A percentile compares a stretch with the other conserved stretches of the same genome.
phyloP scores from a whole-genome alignment of 2,888 invertebrate species.

The Disparrhopalites patrizii region DNA sequence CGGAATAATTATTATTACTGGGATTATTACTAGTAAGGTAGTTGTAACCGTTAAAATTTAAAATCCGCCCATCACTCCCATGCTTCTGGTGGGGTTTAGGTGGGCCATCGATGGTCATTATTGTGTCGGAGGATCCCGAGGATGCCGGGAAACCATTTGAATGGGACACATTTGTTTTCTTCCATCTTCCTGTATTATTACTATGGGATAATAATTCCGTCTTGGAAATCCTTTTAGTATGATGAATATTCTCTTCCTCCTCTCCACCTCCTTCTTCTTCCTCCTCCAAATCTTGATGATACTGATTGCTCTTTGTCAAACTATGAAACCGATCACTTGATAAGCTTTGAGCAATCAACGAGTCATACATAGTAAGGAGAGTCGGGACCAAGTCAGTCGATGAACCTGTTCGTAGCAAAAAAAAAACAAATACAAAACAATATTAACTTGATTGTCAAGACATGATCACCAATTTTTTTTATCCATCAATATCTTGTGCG shows the following conservation, averaged over 20 bases:
- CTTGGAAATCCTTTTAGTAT: too few relatives aligned
- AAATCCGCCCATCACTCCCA: background rate
- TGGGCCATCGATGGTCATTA: background rate
- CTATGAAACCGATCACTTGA: slow-evolving; percentile 19
- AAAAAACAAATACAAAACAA: slow-evolving; percentile 50
- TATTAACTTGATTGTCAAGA: slow-evolving; percentile 10
- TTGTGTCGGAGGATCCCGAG: too few relatives aligned
- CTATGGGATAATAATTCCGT: too few relatives aligned
- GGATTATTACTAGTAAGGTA: background rate
- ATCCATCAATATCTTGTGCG: too few relatives aligned
- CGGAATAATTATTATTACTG: background rate
- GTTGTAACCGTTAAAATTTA: too few relatives aligned
- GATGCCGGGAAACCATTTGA: too few relatives aligned
- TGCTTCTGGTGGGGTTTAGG: background rate
- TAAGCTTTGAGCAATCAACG: slow-evolving; percentile 56
- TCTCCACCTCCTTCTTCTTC: background rate
- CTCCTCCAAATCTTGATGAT: slow-evolving; percentile 18
- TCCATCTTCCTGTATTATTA: too few relatives aligned
- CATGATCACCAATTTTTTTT: slow-evolving; percentile 11
- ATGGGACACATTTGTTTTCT: too few relatives aligned
- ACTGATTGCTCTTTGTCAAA: slow-evolving; percentile 3
- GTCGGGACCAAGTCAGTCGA: slow-evolving; percentile 77
- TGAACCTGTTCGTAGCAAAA: slow-evolving; percentile 73
- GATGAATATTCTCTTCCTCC: background rate
- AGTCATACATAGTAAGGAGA: slow-evolving; percentile 81